Evolutionary conservation across 2,888 invertebrate species (phyloP).

Genomic region (Phlogophora meticulosa): DNA sequence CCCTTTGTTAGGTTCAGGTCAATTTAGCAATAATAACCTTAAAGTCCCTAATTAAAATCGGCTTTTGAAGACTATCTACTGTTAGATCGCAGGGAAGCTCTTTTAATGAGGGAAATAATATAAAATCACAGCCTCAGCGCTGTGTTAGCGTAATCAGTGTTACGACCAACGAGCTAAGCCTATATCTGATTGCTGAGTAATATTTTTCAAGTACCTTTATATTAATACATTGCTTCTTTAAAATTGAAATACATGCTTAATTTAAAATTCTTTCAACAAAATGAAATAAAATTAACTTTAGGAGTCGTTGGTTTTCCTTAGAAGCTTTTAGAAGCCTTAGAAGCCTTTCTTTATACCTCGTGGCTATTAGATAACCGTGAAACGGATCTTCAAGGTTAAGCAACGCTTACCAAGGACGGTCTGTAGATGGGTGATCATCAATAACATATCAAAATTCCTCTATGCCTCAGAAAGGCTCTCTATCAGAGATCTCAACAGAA

Average conservation of each 20-base stretch:
- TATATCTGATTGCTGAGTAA: conserved; percentile 29
- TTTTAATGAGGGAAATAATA: conserved; percentile 60
- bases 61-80: conserved; percentile 54
- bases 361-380: too few relatives aligned
- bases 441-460: too few relatives aligned
- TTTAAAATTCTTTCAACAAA: too few relatives aligned
- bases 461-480: too few relatives aligned
- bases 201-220: conserved; percentile 23
- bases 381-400: too few relatives aligned
- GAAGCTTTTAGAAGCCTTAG: too few relatives aligned
- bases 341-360: too few relatives aligned
- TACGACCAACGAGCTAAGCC: conserved; percentile 45
- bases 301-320: too few relatives aligned
- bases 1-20: conserved; percentile 39
- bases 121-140: conserved; percentile 55
- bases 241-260: neutral
- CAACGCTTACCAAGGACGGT: too few relatives aligned
- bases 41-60: conserved; percentile 64
- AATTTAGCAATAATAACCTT: conserved; percentile 52
- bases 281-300: too few relatives aligned
- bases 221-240: conserved; percentile 1
- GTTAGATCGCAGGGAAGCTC: conserved; percentile 49
- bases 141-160: conserved; percentile 58
- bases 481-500: too few relatives aligned
- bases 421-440: too few relatives aligned